Percentiles rank a stretch among this genome's conserved stretches.
Evolutionary conservation across 1,140 invertebrate species (phyloP).

Genomic region (Drosophila orosa): DNA sequence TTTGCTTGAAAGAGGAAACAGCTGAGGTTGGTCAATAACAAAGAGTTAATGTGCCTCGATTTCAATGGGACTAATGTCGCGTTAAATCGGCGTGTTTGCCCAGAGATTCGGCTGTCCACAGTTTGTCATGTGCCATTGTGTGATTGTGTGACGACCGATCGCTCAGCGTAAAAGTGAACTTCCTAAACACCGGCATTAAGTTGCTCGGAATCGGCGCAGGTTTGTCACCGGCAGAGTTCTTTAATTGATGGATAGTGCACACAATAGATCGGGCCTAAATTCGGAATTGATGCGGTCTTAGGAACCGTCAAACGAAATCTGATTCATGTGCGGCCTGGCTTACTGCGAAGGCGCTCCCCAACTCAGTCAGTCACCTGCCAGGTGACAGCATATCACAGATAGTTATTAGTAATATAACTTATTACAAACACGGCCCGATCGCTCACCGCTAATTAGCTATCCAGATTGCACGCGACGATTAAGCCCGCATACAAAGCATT

Average conservation of each 20-base stretch:
- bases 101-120: conserved; percentile 24
- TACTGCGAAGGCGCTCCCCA: conserved; percentile 1
- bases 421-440: conserved; percentile 37
- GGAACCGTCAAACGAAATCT: conserved; percentile 16
- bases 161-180: conserved; percentile 27
- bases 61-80: conserved; percentile 29
- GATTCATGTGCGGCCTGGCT: conserved; percentile 37
- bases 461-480: conserved; percentile 46
- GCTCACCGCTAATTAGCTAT: conserved; percentile 54
- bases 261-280: conserved; percentile 30
- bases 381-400: conserved; percentile 45
- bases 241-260: conserved; percentile 49
- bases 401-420: conserved; percentile 30
- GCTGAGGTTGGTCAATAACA: conserved; percentile 35
- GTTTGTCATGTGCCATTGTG: conserved; percentile 43
- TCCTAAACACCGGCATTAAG: conserved; percentile 42
- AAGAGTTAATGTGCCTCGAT: conserved; percentile 24
- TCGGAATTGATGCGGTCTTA: conserved; percentile 37
- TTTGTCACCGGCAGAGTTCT: conserved; percentile 22
- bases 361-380: conserved; percentile 38
- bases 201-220: conserved; percentile 28
- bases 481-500: conserved; percentile 44
- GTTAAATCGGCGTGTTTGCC: conserved; percentile 14
- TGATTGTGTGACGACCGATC: conserved; percentile 34
- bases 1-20: conserved; percentile 26